phyloP scores from a whole-genome alignment of 2,113 vertebrate genomes.

The Centropus unirufus region DNA sequence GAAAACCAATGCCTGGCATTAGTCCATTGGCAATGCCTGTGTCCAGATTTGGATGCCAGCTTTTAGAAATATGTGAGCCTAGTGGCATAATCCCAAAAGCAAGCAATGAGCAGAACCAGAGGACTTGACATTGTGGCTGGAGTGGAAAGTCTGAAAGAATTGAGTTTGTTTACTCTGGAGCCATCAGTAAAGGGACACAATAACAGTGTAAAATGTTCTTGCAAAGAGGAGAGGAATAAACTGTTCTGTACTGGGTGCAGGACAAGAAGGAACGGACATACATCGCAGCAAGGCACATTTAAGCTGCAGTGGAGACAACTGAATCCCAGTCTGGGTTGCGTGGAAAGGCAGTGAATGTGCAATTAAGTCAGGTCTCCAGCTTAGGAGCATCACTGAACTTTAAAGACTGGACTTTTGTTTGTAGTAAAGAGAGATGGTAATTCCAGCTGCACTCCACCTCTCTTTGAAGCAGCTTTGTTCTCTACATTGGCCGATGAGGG shows the following conservation, averaged over 20 bases:
- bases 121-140: not conserved
- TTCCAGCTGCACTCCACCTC: not conserved
- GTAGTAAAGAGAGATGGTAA: not conserved
- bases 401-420: not conserved
- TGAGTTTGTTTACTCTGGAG: constrained; percentile 24
- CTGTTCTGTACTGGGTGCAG: not conserved
- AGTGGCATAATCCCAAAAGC: constrained; percentile 31
- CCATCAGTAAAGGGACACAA: constrained; percentile 3
- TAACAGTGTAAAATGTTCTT: constrained; percentile 5
- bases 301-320: not conserved
- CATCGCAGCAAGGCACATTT: not conserved
- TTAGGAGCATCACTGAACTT: not conserved
- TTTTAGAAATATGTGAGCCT: not conserved
- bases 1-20: constrained; percentile 21
- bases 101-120: constrained; percentile 25
- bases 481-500: not conserved
- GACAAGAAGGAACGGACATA: not conserved
- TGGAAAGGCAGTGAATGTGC: not conserved
- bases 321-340: not conserved
- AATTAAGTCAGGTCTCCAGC: not conserved
- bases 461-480: not conserved
- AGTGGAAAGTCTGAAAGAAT: constrained; percentile 23
- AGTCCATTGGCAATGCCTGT: not conserved
- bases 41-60: not conserved
- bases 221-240: not conserved